Base-by-base conservation (phyloP, 1,140 invertebrate genomes). In the Phymastichus coffea region DNA sequence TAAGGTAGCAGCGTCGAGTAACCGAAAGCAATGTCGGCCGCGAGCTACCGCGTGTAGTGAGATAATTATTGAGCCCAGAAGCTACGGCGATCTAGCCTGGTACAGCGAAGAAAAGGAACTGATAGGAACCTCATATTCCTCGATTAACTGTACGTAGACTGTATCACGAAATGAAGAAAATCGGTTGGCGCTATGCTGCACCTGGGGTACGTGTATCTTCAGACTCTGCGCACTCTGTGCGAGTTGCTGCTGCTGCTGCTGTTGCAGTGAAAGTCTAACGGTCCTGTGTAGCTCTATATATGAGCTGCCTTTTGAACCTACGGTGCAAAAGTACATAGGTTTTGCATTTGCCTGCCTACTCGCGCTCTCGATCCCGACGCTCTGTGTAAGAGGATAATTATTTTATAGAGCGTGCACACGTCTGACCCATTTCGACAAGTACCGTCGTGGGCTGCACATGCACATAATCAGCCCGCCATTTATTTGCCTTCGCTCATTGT, bases 231-330 rank as follows among this genome's bases (percentile, higher is more conserved):
- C 38, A 28, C 25, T 40, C 19, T 15, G 10, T 8, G 25, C 4
- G 14, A 37, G 14, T 37, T 10, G 12, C 14, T 35, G 28, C 19
- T 37, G 23, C 26, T 35, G 28, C n/a, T 28, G 33, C 30, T 38
- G 40, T 20, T 2, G 38, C 17, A 57, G 54, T 57, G 54, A 57
- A 57, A 57, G 54, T 57, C 44, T 40, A 57, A 48, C 54, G 44
- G 54, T 48, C 44, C 15, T 37, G 14, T 8, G 4, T 17, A 12
- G 23, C 15, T n/a, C n/a, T n/a, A n/a, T n/a, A n/a, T 28, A 19
- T 44, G 48, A 48, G 40, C 43, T 57, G 33, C 33, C 15, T 28
- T 12, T 6, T 47, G 44, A n/a, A 47, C 44, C 25, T 48, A 3
- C n/a, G 44, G 3, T 35, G 44, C 22, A 26, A 57, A 47, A 48